Evolutionary conservation across 2,888 invertebrate genomes (phyloP).

Genomic region (Spodoptera littoralis): DNA sequence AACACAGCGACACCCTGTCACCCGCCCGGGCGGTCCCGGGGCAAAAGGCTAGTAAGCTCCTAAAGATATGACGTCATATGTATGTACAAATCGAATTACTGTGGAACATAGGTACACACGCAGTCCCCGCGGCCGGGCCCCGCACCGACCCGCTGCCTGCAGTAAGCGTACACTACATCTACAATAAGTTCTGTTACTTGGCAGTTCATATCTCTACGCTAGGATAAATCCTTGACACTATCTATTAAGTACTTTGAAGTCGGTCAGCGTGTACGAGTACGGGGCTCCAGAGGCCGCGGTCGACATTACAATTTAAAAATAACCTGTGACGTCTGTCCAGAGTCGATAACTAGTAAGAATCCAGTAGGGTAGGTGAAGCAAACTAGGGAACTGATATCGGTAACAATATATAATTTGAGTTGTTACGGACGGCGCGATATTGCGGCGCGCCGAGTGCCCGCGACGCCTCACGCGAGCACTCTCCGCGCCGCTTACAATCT

Average conservation of each 20-base stretch:
- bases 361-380: slow-evolving; percentile 44
- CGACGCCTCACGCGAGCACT: slow-evolving; percentile 51
- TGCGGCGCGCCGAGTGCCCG: slow-evolving; percentile 48
- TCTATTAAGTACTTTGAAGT: slow-evolving; percentile 20
- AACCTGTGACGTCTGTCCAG: slow-evolving; percentile 53
- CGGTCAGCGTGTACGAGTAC: not conserved
- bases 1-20: slow-evolving; percentile 88
- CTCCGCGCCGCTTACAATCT: slow-evolving; percentile 63
- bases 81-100: slow-evolving; percentile 79
- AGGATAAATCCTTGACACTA: slow-evolving; percentile 27
- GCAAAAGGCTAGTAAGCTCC: slow-evolving; percentile 88
- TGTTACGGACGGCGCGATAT: slow-evolving; percentile 79
- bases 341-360: slow-evolving; percentile 44
- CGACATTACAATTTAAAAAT: slow-evolving; percentile 40
- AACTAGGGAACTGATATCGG: slow-evolving; percentile 34
- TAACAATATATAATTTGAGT: slow-evolving; percentile 56
- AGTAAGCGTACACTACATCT: slow-evolving; percentile 20
- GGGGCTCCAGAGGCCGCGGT: slow-evolving; percentile 41
- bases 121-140: slow-evolving; percentile 51
- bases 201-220: slow-evolving; percentile 40
- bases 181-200: slow-evolving; percentile 19
- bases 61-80: slow-evolving; percentile 86
- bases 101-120: slow-evolving; percentile 63
- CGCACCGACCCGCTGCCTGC: not conserved
- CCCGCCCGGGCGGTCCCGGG: slow-evolving; percentile 85